phyloP scores from a whole-genome alignment of 1,140 invertebrate genomes.

The Lithobius niger region DNA sequence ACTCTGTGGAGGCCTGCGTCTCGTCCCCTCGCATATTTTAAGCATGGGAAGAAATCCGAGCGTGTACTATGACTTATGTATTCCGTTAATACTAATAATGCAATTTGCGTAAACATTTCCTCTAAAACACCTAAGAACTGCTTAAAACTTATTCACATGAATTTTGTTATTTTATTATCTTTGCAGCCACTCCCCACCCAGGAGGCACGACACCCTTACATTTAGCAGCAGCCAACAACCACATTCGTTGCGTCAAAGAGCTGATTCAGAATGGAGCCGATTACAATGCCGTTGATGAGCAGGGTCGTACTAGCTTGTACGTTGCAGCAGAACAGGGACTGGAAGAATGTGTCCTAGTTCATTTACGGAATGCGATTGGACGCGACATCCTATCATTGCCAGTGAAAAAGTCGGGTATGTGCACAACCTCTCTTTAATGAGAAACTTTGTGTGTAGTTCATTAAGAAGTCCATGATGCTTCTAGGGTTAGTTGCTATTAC shows the following conservation, averaged over 20 bases:
- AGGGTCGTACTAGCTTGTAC: conserved; percentile 27
- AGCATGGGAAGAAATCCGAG: no score
- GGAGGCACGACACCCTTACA: conserved; percentile 76
- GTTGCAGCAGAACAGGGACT: conserved; percentile 25
- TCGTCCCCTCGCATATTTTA: no score
- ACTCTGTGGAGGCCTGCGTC: no score
- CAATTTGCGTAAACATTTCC: no score
- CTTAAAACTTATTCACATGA: no score
- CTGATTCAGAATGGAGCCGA: conserved; percentile 78
- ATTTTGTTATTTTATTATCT: not conserved
- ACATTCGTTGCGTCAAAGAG: conserved; percentile 69
- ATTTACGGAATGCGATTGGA: conserved; percentile 29
- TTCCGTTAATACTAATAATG: no score
- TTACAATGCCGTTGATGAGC: conserved; percentile 43
- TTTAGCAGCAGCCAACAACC: conserved; percentile 72
- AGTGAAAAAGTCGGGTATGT: conserved; percentile 22
- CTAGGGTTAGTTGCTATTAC: not conserved
- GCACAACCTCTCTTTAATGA: not conserved
- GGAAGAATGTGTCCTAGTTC: conserved; percentile 24
- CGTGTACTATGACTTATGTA: no score
- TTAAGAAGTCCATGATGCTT: no score
- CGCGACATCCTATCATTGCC: conserved; percentile 29
- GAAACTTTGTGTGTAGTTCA: no score
- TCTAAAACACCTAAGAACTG: no score
- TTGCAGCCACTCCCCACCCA: conserved; percentile 6